Base-by-base conservation (phyloP, 1,140 invertebrate species). In the Drosophila tropicalis region DNA sequence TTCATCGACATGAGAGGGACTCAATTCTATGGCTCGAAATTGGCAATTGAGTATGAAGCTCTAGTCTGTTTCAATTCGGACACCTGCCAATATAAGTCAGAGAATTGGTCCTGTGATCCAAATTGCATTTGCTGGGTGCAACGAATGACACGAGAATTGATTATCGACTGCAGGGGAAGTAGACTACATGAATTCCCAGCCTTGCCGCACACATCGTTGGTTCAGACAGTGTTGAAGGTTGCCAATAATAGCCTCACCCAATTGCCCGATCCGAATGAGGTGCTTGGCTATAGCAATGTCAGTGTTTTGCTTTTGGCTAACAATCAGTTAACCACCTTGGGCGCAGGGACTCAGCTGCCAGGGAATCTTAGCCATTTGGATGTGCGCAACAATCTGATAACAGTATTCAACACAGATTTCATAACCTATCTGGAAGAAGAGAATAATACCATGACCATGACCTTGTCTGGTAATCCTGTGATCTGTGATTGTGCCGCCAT, bases 391-490 rank as follows among this genome's bases (percentile, higher is more conserved):
- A 95, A 95, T 84, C 91, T 93, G 61, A 69, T 95, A 0, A 92
- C 75, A 1, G 70, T 67, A 9, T 44, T 95, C 1, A 77, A 90
- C 34, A 63, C 70, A 10, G 78, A 84, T 2, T 80, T 93, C 2
- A 67, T 94, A 0, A 64, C 91, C 3, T 82, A 81, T 7, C 55
- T 94, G 9, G 79, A 79, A 19, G 36, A 74, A 61, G 70, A 36
- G n/a, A 77, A 82, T 13, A 75, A 73, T 12, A 61, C 76, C 0
- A 61, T 83, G n/a, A 92, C 92, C 1, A 41, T 95, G 1, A 91
- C 84, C 1, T 84, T 96, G 0, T 91, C 93, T 25, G 90, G 92
- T 1, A 96, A 96, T 91, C 94, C 94, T 3, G 94, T 94, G 92
- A 44, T 17, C 4, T 96, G 96, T 76, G 92, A 94, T 51, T 96